Conservation (phyloP, 2,888 invertebrate species). For the Monoplex corrugatus region DNA sequence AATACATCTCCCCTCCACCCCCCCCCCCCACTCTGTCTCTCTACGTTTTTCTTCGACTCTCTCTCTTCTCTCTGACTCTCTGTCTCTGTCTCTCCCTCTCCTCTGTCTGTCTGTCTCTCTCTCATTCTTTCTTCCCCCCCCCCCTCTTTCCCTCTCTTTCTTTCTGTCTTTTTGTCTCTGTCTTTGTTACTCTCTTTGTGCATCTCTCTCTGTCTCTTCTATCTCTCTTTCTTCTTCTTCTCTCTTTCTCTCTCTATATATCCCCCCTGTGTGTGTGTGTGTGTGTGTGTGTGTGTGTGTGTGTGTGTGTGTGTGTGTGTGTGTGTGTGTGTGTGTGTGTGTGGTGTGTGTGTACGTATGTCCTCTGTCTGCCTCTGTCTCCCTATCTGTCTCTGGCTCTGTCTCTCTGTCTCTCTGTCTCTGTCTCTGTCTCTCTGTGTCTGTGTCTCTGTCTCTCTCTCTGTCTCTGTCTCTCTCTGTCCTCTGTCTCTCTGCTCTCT, state of each 20-base stretch:
- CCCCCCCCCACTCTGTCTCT: no score
- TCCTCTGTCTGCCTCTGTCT: no score
- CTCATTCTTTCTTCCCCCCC: background rate
- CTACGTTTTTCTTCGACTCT: no score
- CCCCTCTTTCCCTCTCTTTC: background rate
- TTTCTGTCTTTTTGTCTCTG: background rate
- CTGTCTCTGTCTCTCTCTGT: no score
- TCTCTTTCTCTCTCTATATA: background rate
- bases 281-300: no score
- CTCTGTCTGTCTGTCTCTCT: background rate
- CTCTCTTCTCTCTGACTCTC: no score
- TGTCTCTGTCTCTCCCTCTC: background rate
- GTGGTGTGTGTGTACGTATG: conserved; percentile 4
- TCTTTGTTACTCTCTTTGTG: background rate
- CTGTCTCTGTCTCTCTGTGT: no score
- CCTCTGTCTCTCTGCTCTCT: no score
- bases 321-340: conserved; percentile 10
- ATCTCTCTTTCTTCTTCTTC: background rate
- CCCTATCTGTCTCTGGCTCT: no score
- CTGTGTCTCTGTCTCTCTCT: no score
- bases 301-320: background rate
- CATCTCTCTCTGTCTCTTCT: background rate
- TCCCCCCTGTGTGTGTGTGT: background rate
- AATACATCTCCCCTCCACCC: no score
- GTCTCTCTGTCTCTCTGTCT: no score